These are phyloP conservation scores for Enteromius viviparus DNA, from an alignment of 2,797 vertebrate genomes.

Conservation along the genomic window DNA sequence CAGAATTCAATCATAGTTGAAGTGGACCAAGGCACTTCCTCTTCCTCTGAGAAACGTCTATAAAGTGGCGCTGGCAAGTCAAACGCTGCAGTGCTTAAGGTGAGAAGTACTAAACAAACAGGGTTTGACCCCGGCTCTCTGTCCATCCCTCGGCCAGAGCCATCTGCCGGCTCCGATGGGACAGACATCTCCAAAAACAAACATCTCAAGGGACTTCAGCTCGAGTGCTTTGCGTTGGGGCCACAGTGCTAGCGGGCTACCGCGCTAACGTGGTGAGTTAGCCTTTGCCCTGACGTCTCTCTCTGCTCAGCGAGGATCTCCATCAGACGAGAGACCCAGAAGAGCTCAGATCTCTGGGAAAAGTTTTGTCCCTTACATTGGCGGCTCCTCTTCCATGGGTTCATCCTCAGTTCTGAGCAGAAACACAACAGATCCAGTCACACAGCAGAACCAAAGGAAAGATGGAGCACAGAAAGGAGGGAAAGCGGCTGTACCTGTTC, in stretches of 20 bases:
- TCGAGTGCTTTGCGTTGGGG: slow-evolving; percentile 20
- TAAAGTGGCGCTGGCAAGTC: slow-evolving; percentile 53
- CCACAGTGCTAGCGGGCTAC: slow-evolving; percentile 38
- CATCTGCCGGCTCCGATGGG: slow-evolving; percentile 18
- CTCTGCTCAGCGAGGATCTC: slow-evolving; percentile 69
- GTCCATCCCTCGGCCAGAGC: slow-evolving; percentile 8
- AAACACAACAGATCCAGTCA: neutral
- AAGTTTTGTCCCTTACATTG: slow-evolving; percentile 80
- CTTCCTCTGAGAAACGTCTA: slow-evolving; percentile 59
- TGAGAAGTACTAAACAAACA: slow-evolving; percentile 23
- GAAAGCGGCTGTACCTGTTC: slow-evolving; percentile 78
- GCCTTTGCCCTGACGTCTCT: slow-evolving; percentile 32
- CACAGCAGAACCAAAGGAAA: neutral
- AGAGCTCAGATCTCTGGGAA: slow-evolving; percentile 65
- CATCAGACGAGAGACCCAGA: slow-evolving; percentile 67
- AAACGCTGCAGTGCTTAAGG: neutral
- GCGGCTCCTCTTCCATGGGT: slow-evolving; percentile 95
- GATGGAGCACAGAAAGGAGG: neutral
- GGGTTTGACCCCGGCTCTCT: neutral
- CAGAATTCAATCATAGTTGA: slow-evolving; percentile 58
- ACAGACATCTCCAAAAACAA: slow-evolving; percentile 37
- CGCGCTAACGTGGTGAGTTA: slow-evolving; percentile 53
- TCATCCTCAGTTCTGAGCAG: slow-evolving; percentile 85
- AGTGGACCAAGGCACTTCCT: slow-evolving; percentile 82
- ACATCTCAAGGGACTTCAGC: slow-evolving; percentile 38